A percentile compares a stretch with the other conserved stretches of the same genome.
Conservation (phyloP, 2,113 vertebrate genomes). For the Carassius auratus region DNA sequence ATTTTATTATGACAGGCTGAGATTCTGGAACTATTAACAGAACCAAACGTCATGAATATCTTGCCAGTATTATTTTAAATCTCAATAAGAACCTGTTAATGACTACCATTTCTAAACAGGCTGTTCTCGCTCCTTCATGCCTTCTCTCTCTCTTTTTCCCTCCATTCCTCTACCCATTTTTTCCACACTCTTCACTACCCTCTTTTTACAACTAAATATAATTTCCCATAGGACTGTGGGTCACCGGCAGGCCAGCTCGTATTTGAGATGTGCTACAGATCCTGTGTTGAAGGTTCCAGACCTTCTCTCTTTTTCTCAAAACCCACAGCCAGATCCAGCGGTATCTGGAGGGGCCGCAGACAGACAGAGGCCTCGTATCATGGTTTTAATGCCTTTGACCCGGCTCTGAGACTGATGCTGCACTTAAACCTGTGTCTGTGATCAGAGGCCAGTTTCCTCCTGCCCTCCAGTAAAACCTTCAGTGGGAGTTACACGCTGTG, state of each 20-base stretch:
- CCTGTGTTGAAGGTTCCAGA: conserved; percentile 11
- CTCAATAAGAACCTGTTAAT: background rate
- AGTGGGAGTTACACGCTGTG: conserved; percentile 22
- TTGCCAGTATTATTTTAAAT: background rate
- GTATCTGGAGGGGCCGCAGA: background rate
- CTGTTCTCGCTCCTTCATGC: background rate
- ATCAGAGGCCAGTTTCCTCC: conserved; percentile 41
- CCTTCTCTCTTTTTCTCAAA: conserved; percentile 2
- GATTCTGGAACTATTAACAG: background rate
- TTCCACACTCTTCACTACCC: background rate
- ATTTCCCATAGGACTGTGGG: conserved; percentile 31
- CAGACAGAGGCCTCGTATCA: conserved; percentile 21
- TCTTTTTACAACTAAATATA: conserved; percentile 23
- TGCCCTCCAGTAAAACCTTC: conserved; percentile 31
- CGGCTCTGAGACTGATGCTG: conserved; percentile 16
- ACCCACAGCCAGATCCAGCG: background rate
- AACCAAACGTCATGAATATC: background rate
- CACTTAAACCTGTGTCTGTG: conserved; percentile 20
- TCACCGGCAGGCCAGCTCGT: background rate
- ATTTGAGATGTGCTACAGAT: conserved; percentile 25
- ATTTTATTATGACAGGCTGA: background rate
- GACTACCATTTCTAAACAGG: background rate
- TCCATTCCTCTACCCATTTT: background rate
- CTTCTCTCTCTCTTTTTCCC: background rate
- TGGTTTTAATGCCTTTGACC: conserved; percentile 30